Conservation (phyloP, 2,113 vertebrate species). For the Crocuta crocuta region DNA sequence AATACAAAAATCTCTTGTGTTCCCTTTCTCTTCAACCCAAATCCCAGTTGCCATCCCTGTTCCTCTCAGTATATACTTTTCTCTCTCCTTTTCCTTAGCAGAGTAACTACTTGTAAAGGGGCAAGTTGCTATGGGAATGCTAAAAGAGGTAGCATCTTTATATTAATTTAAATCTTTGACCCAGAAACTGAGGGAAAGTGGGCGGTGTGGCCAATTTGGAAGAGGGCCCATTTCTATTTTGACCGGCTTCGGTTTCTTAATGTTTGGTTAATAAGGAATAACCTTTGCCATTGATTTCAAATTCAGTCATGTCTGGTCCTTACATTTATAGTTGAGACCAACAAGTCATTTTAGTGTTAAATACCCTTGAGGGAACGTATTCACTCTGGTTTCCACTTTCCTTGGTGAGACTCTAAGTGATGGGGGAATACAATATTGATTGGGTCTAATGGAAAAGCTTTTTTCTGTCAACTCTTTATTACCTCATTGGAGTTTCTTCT, state of each 20-base stretch:
- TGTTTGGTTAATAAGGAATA: constrained; percentile 64
- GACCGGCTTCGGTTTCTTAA: constrained; percentile 49
- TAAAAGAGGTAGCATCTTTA: neutral
- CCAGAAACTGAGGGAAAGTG: neutral
- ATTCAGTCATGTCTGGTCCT: constrained; percentile 44
- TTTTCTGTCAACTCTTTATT: constrained; percentile 65
- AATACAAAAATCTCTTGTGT: neutral
- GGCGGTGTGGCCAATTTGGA: neutral
- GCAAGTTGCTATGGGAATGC: neutral
- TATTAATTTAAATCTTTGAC: constrained; percentile 19
- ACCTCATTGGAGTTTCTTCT: constrained; percentile 35
- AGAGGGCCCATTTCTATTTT: neutral
- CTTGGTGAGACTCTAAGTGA: constrained; percentile 30
- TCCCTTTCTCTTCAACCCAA: neutral
- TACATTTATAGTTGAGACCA: constrained; percentile 62
- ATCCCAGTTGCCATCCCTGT: neutral
- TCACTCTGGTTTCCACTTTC: constrained; percentile 39
- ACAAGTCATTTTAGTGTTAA: constrained; percentile 60
- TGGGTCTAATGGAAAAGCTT: constrained; percentile 67
- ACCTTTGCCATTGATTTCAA: constrained; percentile 69
- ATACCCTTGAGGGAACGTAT: constrained; percentile 48
- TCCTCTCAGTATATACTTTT: neutral
- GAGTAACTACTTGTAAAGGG: neutral
- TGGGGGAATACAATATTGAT: constrained; percentile 69
- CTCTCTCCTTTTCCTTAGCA: neutral